Base-by-base conservation (phyloP, 2,888 invertebrate genomes). In the Heterodera filipjevi region DNA sequence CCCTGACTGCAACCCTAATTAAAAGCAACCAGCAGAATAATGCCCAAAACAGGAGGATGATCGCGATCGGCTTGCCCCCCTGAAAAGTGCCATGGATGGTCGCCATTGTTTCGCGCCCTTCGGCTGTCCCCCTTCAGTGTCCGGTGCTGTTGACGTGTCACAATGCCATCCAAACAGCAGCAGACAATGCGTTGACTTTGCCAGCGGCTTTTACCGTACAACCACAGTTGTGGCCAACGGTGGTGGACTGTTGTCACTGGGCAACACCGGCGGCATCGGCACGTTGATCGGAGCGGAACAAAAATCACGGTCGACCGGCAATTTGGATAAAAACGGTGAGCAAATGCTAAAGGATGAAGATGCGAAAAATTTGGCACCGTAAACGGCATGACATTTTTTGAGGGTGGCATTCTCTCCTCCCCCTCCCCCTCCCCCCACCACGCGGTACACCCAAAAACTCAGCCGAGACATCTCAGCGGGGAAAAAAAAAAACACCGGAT, bases 221-320 rank as follows among this genome's bases (percentile, higher is more conserved):
- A 75, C 75, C 16, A 75, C 75, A 2, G 68, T 75, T 22, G 75
- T 75, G 30, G 75, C 68, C 33, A 75, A 66, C 68, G 66, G 75
- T 10, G 64, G 66, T 22, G 75, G 75, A 75, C 68, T 75, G 12
- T 59, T 75, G 22, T 44, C 66, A 2, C 46, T 75, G 64, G 73
- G 73, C 22, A 39, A 12, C 39, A 10, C 39, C 77, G 75, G 19
- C n/a, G n/a, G 46, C 70, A 32, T 19, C 30, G 66, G 30, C 33
- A 66, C 66, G 6, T 19, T 53, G 30, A 39, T 75, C 30, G 75
- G 66, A 32, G 46, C 80, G 30, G 80, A 75, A 35, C 44, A 80
- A 10, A 80, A 80, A n/a, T 80, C 79, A 32, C 80, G 80, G 19
- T 80, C 80, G 22, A n/a, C 81, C 71, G 72, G 59, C 14, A 80